A percentile compares a stretch with the other conserved stretches of the same genome.
Evolutionary conservation across 2,797 vertebrate species (phyloP).

Genomic region (Sparus aurata): DNA sequence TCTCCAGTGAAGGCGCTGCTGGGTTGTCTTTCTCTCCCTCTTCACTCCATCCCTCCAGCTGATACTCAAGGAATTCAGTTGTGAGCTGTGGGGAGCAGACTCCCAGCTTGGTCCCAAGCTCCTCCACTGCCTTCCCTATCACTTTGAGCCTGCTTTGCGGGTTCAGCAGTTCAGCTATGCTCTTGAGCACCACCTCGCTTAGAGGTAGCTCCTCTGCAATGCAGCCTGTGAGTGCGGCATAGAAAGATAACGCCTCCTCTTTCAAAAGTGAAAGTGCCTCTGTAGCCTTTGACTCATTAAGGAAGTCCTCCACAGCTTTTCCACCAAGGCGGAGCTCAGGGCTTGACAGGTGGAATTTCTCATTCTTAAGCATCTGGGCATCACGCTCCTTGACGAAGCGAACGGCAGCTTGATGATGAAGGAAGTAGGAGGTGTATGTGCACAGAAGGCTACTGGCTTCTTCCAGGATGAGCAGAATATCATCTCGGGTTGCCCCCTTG

Average conservation of each 20-base stretch:
- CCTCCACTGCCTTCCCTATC: constrained; percentile 59
- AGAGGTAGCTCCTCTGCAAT: constrained; percentile 78
- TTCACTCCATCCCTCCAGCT: constrained; percentile 50
- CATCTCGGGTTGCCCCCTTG: constrained; percentile 42
- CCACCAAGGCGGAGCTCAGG: constrained; percentile 70
- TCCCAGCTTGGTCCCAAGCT: constrained; percentile 78
- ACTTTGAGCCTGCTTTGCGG: constrained; percentile 69
- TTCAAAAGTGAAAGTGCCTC: constrained; percentile 51
- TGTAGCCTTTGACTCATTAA: constrained; percentile 56
- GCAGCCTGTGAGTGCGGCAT: constrained; percentile 71
- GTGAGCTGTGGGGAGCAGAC: constrained; percentile 76
- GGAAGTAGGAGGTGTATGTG: constrained; percentile 80
- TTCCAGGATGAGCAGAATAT: constrained; percentile 74
- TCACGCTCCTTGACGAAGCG: constrained; percentile 76
- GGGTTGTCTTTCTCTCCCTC: constrained; percentile 24
- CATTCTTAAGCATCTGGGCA: constrained; percentile 67
- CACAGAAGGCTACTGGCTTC: constrained; percentile 77
- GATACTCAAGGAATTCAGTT: constrained; percentile 79
- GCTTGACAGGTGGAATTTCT: constrained; percentile 67
- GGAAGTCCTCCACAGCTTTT: constrained; percentile 71
- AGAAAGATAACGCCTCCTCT: constrained; percentile 76
- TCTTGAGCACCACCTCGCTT: constrained; percentile 64
- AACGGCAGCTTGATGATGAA: constrained; percentile 72
- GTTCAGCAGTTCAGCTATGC: constrained; percentile 78
- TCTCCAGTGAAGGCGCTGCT: constrained; percentile 62